phyloP scores from a whole-genome alignment of 2,797 vertebrate species.

The Gymnothorax javanicus region DNA sequence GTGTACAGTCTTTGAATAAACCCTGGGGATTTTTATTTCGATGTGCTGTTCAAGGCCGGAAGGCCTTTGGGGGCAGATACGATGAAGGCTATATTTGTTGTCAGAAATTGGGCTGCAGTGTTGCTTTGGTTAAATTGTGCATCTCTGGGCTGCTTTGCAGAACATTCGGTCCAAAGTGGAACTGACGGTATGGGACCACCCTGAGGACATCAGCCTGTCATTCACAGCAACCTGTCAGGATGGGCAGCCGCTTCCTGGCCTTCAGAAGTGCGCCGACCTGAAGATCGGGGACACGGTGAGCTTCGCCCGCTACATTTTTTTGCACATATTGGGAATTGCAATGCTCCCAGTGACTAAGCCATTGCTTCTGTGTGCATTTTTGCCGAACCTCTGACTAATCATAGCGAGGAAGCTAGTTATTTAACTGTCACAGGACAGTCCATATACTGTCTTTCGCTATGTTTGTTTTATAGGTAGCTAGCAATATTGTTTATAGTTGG shows the following conservation, averaged over 20 bases:
- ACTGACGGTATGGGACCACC: slow-evolving; percentile 90
- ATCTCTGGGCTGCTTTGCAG: slow-evolving; percentile 65
- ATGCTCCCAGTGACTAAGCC: too few species aligned
- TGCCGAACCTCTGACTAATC: too few species aligned
- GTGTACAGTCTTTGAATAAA: not conserved
- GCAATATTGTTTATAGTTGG: too few species aligned
- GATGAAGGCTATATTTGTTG: too few species aligned
- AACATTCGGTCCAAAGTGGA: slow-evolving; percentile 97
- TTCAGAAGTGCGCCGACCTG: slow-evolving; percentile 89
- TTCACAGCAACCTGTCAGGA: slow-evolving; percentile 96
- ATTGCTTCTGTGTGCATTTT: too few species aligned
- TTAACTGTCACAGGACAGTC: too few species aligned
- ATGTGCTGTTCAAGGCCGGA: not conserved
- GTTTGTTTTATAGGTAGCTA: too few species aligned
- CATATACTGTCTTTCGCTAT: too few species aligned
- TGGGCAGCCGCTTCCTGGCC: slow-evolving; percentile 81
- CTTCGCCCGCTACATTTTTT: too few species aligned
- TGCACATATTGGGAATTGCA: too few species aligned
- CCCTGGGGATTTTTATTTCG: not conserved
- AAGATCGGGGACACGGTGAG: slow-evolving; percentile 97
- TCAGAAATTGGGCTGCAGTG: too few species aligned
- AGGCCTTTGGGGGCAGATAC: not conserved
- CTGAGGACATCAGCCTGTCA: slow-evolving; percentile 87
- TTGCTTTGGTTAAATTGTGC: not conserved
- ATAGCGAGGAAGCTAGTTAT: too few species aligned